A percentile compares a stretch with the other conserved stretches of the same genome.
Evolutionary conservation across 2,888 invertebrate species (phyloP).

Genomic region (Pinctada fucata): DNA sequence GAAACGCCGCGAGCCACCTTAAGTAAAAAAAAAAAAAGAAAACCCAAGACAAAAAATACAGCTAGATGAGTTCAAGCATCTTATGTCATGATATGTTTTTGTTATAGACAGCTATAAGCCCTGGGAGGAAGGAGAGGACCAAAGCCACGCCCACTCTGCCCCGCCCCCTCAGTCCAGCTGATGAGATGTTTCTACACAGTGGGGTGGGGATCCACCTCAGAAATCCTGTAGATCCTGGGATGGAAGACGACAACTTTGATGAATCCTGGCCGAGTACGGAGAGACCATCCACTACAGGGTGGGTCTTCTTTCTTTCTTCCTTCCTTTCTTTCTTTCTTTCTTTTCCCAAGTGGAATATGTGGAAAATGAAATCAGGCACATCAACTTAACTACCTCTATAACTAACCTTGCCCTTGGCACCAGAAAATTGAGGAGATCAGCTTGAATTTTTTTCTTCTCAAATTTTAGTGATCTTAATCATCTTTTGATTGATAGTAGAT

Average conservation of each 20-base stretch:
- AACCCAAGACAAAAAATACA: no score
- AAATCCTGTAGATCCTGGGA: slow-evolving; percentile 25
- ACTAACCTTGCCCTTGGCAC: no score
- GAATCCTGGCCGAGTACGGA: slow-evolving; percentile 72
- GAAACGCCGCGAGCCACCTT: no score
- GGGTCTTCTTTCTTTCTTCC: not conserved
- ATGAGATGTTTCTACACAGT: slow-evolving; percentile 58
- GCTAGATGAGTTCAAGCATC: not conserved
- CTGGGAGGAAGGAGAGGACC: slow-evolving; percentile 13
- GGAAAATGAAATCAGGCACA: no score
- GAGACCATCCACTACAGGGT: slow-evolving; percentile 64
- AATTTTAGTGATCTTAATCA: no score
- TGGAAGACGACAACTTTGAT: slow-evolving; percentile 59
- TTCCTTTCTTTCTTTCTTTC: no score
- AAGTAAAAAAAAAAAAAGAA: no score
- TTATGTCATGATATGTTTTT: not conserved
- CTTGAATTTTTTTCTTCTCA: no score
- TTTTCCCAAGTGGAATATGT: no score
- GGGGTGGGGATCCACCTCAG: slow-evolving; percentile 44
- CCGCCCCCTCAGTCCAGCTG: slow-evolving; percentile 39
- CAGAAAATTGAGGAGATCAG: no score
- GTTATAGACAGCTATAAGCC: slow-evolving; percentile 42
- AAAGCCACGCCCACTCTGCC: not conserved
- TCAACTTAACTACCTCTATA: no score
- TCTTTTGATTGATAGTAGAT: no score